Base-by-base conservation (phyloP, 2,888 invertebrate species). In the Rotaria magnacalcarata region DNA sequence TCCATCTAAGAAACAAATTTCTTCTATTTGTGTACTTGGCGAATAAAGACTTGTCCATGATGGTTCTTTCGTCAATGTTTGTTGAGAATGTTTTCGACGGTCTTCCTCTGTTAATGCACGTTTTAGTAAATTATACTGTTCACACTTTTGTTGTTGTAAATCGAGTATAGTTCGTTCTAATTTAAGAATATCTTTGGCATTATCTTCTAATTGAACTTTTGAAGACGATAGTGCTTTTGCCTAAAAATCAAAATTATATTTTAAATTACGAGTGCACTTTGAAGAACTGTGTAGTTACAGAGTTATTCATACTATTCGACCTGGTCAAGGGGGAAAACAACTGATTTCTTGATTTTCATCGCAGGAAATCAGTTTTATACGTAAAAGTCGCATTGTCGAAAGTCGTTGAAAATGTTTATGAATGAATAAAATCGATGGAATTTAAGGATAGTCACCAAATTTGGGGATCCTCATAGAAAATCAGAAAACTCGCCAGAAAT, bases 41-140 rank as follows among this genome's bases (percentile, higher is more conserved):
- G 80, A 80, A 47, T 80, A 80, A 47, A 80, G 80, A 80, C 80
- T 80, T 80, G 80, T 80, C 80, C 80, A 80, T 47, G 47, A 47
- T 80, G 80, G 80, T 80, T 80, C 80, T 80, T 80, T 80, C n/a
- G 43, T 47, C 47, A 80, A 8, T 80, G 80, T 43, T 47, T 80
- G 80, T 80, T 80, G 80, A 2, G 80, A 80, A 24, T 80, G 80
- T 80, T 80, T 80, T 21, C 80, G 47, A 80, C 80, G 47, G 47
- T 80, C 80, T 80, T 80, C 80, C 47, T 80, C 80, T 47, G 43
- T 80, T 24, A 80, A n/a, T 14, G 80, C 47, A 7, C 47, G 43
- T 80, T 80, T 80, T 11, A 80, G 47, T n/a, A 80, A 80, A 47
- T n/a, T 80, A 47, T 47, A 80, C 47, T 47, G 47, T 47, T 80